Percentiles rank a stretch among this genome's conserved stretches.
Conservation (phyloP, 1,140 invertebrate species). For the Bombus breviceps region DNA sequence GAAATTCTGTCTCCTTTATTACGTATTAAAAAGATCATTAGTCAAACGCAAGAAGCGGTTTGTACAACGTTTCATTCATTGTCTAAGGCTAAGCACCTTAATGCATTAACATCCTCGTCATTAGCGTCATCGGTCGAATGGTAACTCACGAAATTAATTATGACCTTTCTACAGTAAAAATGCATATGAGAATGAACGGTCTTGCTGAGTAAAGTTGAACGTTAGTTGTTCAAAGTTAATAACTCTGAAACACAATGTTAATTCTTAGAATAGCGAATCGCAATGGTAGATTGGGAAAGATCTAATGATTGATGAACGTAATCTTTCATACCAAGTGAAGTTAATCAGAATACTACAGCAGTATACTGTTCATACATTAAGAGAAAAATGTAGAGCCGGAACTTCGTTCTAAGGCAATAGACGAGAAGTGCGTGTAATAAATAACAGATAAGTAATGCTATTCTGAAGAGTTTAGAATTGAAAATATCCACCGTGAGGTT, state of each 20-base stretch:
- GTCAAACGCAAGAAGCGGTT: background rate
- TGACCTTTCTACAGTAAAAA: background rate
- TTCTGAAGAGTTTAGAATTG: too few species aligned
- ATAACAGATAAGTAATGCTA: too few species aligned
- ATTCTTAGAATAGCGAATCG: too few species aligned
- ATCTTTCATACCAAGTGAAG: background rate
- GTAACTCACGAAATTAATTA: background rate
- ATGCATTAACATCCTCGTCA: background rate
- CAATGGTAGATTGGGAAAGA: background rate
- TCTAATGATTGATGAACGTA: slow-evolving; percentile 5
- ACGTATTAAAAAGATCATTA: background rate
- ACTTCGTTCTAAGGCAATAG: too few species aligned
- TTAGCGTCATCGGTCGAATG: background rate
- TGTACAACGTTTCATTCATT: background rate
- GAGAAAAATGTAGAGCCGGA: too few species aligned
- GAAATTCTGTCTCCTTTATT: background rate
- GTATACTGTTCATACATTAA: too few species aligned
- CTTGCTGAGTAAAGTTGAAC: too few species aligned
- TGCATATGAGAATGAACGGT: background rate
- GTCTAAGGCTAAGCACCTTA: background rate
- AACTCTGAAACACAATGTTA: background rate
- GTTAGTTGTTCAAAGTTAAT: slow-evolving; percentile 1
- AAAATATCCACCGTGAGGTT: too few species aligned
- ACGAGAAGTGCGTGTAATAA: too few species aligned
- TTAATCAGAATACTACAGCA: too few species aligned